phyloP scores from a whole-genome alignment of 2,797 vertebrate genomes.

The Lycodopsis pacificus region DNA sequence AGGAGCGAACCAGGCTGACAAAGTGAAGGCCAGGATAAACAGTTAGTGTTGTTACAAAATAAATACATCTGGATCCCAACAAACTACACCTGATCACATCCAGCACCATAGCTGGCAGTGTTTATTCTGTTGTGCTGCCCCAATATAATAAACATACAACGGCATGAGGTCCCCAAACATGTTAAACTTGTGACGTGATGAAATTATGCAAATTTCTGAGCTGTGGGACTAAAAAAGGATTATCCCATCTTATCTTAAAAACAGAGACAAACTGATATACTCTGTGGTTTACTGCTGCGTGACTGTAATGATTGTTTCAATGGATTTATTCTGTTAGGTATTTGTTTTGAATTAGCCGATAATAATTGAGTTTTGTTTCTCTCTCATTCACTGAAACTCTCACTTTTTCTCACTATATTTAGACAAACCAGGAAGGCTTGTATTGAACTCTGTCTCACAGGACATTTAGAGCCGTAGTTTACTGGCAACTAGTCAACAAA shows the following conservation, averaged over 20 bases:
- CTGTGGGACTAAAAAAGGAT: background rate
- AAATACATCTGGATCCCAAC: background rate
- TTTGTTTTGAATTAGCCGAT: background rate
- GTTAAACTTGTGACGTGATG: background rate
- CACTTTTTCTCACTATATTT: background rate
- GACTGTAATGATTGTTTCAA: background rate
- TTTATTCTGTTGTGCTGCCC: too few relatives aligned
- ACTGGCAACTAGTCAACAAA: background rate
- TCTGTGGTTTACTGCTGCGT: background rate
- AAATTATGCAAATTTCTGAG: background rate
- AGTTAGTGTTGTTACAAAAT: background rate
- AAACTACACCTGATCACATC: background rate
- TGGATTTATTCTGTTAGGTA: background rate
- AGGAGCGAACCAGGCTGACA: background rate
- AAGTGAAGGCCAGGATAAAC: background rate
- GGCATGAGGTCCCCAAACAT: background rate
- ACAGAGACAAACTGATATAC: background rate
- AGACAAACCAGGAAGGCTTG: background rate
- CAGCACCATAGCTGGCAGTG: background rate
- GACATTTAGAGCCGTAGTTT: background rate
- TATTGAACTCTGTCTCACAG: background rate
- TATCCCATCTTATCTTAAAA: background rate
- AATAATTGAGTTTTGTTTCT: background rate
- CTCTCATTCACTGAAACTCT: background rate
- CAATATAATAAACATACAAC: background rate